phyloP scores from a whole-genome alignment of 2,113 vertebrate species.

The Stegostoma tigrinum region DNA sequence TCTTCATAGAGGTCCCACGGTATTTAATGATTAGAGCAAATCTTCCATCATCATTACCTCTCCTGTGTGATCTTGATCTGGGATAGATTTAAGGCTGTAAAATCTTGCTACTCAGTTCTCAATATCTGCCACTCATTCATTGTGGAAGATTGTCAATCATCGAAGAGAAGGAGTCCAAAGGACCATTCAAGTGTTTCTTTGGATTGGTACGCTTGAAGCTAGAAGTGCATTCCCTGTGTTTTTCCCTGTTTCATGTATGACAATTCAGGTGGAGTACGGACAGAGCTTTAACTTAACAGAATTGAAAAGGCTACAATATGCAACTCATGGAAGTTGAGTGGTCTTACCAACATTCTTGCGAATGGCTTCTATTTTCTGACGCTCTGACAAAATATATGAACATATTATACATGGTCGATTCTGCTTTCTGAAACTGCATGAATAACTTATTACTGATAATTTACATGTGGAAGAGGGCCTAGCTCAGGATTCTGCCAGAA shows the following conservation, averaged over 20 bases:
- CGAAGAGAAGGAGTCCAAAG: background rate
- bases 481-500: background rate
- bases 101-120: background rate
- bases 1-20: too few relatives aligned
- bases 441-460: background rate
- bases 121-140: too few relatives aligned
- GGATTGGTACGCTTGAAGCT: background rate
- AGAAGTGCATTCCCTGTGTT: background rate
- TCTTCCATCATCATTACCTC: background rate
- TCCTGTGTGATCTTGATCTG: background rate
- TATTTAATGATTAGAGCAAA: background rate
- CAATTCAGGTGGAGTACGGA: background rate
- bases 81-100: background rate
- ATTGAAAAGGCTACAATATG: background rate
- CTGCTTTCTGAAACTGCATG: background rate
- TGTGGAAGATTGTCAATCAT: background rate
- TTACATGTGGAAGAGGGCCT: background rate
- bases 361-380: background rate
- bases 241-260: background rate
- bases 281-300: background rate
- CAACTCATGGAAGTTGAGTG: background rate
- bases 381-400: background rate
- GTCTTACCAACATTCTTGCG: background rate
- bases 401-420: background rate
- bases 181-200: background rate